Conservation (phyloP, 2,888 invertebrate species). For the Drosophila buzzatii region DNA sequence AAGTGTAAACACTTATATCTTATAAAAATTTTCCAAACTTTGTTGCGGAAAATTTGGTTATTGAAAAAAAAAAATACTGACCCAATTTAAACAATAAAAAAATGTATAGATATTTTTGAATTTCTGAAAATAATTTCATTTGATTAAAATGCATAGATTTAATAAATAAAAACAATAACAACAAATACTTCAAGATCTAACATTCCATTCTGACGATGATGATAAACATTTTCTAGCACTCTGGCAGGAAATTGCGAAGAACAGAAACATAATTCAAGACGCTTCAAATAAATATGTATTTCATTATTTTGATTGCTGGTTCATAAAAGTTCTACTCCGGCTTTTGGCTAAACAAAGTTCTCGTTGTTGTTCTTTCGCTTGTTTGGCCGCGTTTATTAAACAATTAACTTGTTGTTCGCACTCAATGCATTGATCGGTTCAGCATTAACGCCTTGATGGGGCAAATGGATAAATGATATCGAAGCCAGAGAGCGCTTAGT, state of each 20-base stretch:
- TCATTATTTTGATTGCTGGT: conserved; percentile 15
- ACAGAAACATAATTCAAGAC: background rate
- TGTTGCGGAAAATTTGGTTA: background rate
- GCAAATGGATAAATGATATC: conserved; percentile 33
- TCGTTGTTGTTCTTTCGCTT: background rate
- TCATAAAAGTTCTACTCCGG: conserved; percentile 14
- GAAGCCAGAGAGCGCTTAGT: conserved; percentile 1
- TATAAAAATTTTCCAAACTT: background rate
- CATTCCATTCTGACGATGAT: background rate
- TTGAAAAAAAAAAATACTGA: background rate
- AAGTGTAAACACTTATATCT: background rate
- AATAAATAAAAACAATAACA: background rate
- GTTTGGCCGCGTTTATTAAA: conserved; percentile 49
- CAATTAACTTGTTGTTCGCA: conserved; percentile 73
- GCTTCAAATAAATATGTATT: background rate
- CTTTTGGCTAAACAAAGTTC: conserved; percentile 21
- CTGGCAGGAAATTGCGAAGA: background rate
- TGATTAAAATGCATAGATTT: background rate
- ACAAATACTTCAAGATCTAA: background rate
- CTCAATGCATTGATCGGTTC: conserved; percentile 69
- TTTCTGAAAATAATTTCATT: background rate
- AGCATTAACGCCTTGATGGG: conserved; percentile 59
- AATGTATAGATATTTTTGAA: background rate
- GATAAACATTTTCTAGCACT: conserved; percentile 1
- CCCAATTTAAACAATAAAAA: background rate